Evolutionary conservation across 2,113 vertebrate genomes (phyloP).

Genomic region (Spilogale gracilis): DNA sequence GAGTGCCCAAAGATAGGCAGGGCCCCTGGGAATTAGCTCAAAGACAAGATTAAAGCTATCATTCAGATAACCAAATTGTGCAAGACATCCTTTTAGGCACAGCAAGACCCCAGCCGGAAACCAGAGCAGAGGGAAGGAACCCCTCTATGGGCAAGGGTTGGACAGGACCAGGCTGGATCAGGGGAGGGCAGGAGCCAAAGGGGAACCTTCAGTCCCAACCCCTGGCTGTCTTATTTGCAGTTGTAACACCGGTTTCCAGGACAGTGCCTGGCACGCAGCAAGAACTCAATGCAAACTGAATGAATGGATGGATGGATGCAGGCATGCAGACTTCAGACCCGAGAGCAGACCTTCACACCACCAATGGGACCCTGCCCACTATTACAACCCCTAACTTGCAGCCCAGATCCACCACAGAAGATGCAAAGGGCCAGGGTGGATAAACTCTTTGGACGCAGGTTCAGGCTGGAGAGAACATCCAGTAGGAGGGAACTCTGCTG

Average conservation of each 20-base stretch:
- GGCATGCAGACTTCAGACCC: neutral
- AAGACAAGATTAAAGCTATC: neutral
- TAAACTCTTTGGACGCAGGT: neutral
- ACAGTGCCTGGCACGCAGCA: neutral
- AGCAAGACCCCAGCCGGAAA: neutral
- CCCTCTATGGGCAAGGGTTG: neutral
- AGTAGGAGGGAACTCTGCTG: neutral
- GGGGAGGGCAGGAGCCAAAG: neutral
- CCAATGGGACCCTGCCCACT: neutral
- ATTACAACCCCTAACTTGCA: neutral
- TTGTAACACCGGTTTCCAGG: neutral
- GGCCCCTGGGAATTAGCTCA: neutral
- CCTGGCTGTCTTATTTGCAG: neutral
- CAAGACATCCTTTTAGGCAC: neutral
- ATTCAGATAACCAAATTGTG: neutral
- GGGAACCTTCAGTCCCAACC: neutral
- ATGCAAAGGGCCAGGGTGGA: neutral
- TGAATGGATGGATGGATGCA: too few species aligned
- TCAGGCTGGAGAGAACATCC: neutral
- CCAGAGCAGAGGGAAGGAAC: neutral
- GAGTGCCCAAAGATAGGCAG: neutral
- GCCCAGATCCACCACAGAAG: neutral
- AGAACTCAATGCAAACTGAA: neutral
- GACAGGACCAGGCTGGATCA: neutral
- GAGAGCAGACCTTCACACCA: neutral